Evolutionary conservation across 2,113 vertebrate species (phyloP).

Genomic region (Eonycteris spelaea): DNA sequence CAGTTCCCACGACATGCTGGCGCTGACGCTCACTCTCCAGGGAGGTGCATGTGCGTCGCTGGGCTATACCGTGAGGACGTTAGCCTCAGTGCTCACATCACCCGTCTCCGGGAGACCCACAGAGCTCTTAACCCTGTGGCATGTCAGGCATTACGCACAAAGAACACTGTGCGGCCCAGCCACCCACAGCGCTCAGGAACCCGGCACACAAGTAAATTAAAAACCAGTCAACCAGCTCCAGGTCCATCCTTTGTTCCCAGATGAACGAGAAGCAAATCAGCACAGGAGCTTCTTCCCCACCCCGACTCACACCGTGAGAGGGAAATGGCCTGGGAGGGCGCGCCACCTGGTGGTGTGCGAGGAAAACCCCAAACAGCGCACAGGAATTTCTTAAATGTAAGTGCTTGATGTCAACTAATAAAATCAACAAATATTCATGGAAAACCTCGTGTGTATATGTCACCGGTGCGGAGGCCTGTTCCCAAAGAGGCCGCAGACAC

Average conservation of each 20-base stretch:
- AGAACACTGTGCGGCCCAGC: accelerated
- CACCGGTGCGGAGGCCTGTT: background rate
- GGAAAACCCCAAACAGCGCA: background rate
- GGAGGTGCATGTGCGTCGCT: background rate
- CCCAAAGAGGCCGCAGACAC: background rate
- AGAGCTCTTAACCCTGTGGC: background rate
- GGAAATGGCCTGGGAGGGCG: background rate
- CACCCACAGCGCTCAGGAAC: background rate
- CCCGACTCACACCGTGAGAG: accelerated
- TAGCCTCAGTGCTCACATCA: accelerated
- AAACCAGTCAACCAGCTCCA: background rate
- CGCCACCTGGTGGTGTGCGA: background rate
- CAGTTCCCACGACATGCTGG: accelerated
- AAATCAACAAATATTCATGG: background rate
- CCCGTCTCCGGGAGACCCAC: background rate
- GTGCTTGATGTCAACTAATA: background rate
- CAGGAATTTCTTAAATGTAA: background rate
- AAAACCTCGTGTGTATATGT: background rate
- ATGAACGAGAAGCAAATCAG: background rate
- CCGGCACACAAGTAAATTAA: background rate
- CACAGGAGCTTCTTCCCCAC: accelerated
- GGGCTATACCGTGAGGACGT: background rate
- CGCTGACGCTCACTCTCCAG: background rate
- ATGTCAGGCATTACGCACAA: accelerated
- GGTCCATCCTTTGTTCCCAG: background rate